Evolutionary conservation across 1,140 invertebrate genomes (phyloP), one percentile per base, ranked within the genome.

Genomic region (Ostrea denselamellosa): DNA sequence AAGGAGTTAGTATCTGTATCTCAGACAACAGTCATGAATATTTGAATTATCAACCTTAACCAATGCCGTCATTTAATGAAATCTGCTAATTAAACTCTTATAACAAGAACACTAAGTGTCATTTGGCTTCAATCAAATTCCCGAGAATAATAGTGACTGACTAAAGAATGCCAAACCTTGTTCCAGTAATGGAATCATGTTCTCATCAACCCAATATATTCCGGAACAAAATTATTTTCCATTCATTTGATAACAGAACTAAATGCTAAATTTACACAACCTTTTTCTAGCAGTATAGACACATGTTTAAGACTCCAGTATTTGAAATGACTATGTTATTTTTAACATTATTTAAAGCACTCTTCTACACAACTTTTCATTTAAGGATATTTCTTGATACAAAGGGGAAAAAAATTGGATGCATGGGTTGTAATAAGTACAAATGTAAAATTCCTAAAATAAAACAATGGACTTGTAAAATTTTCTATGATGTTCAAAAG

Each of bases 11-110:
- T 25, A 34, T 77, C 28, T 77, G 68, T 77, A 77, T 77, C 68
- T 77, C 28, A 8, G n/a, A n/a, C 5, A 62, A 62, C 56, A 62
- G 17, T 62, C 56, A 62, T 7, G 17, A 77, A 77, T 34, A 77
- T 77, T 77, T 25, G 25, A 77, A 77, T 77, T 77, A 77, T 77
- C 68, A 77, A 34, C 68, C 28, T 25, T 10, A 77, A 77, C 68
- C 68, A 77, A 22, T 77, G 25, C 68, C 17, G 25, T 28, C 22
- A 77, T 68, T n/a, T 10, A 77, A 77, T 25, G 22, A 28, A 12
- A 34, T 28, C 68, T 77, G 14, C 68, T 77, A 77, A 77, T 77
- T 77, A 77, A 77, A 77, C 25, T 34, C 28, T 77, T 77, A 28
- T 12, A 19, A 25, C 68, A 28, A 5, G 8, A 34, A 34, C 25